Evolutionary conservation across 2,113 vertebrate genomes (phyloP), one percentile per base, ranked within the genome.

Genomic region (Dromaius novaehollandiae): DNA sequence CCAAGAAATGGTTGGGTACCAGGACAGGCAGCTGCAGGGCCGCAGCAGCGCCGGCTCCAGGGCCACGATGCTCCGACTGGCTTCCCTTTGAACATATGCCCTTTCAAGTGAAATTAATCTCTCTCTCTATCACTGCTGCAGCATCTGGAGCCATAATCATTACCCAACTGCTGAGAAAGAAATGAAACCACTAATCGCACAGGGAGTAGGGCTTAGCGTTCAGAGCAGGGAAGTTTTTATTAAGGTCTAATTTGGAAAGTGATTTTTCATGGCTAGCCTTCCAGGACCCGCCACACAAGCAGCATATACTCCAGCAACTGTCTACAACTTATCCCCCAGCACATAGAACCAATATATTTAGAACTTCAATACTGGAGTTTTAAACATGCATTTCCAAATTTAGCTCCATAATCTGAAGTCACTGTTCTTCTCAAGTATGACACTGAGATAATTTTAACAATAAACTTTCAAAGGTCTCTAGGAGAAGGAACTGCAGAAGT

Each of bases 101-200:
- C 98, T 99, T 99, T 99, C 98, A 98, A 99, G 98, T 98, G 98
- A 98, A 99, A 99, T 99, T 99, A 99, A 99, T 99, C 99, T 99
- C 99, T 99, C 98, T 98, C 98, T 99, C 98, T 99, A 99, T 99
- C 99, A 99, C 98, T 98, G 97, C 97, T 95, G 96, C 98, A 98
- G 98, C 98, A 98, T 98, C 98, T 98, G 98, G 97, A 98, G 97
- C 97, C 95, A 96, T 98, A 98, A 98, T 99, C 98, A 99, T 99
- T 99, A 98, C 98, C 98, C 98, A 98, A 99, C 99, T 98, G 98
- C 99, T 98, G 98, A 98, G 99, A 99, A 98, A 98, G 98, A 99
- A 99, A 99, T 99, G 98, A 99, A 99, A 98, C 98, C 97, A 97
- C 98, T 99, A 98, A 99, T 99, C 98, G 95, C 98, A 98, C 93